A percentile compares a stretch with the other conserved stretches of the same genome.
Conservation (phyloP, 2,888 invertebrate genomes). For the Tolmerus cingulatus region DNA sequence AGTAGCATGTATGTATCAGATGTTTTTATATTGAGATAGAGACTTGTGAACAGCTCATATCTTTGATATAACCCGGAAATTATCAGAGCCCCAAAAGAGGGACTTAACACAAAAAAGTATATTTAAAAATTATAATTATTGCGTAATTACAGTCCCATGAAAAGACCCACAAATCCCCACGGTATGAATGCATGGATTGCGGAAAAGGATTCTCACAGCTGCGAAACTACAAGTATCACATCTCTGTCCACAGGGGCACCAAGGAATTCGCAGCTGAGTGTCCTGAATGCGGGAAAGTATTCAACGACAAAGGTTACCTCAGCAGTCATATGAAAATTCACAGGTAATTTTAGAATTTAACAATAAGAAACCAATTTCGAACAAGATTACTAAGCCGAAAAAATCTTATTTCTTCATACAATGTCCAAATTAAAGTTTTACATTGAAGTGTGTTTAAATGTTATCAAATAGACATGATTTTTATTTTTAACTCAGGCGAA, state of each 20-base stretch:
- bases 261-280: conserved; percentile 78
- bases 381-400: no score
- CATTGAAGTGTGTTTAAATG: no score
- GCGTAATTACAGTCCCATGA: conserved; percentile 58
- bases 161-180: conserved; percentile 62
- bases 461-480: no score
- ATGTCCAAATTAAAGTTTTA: no score
- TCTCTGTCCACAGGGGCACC: conserved; percentile 82
- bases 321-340: conserved; percentile 89
- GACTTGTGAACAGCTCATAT: no score
- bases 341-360: conserved; percentile 60
- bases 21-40: no score
- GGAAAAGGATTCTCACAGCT: conserved; percentile 84
- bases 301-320: conserved; percentile 83
- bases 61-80: no score
- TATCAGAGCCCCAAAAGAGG: no score
- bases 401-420: no score
- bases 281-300: conserved; percentile 81
- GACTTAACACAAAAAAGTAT: neutral
- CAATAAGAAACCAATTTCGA: neutral
- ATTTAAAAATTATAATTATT: neutral
- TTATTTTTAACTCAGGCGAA: no score
- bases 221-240: conserved; percentile 84
- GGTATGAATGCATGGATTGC: conserved; percentile 78
- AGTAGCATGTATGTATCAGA: no score